phyloP scores from a whole-genome alignment of 2,113 vertebrate species.

The Origma solitaria region DNA sequence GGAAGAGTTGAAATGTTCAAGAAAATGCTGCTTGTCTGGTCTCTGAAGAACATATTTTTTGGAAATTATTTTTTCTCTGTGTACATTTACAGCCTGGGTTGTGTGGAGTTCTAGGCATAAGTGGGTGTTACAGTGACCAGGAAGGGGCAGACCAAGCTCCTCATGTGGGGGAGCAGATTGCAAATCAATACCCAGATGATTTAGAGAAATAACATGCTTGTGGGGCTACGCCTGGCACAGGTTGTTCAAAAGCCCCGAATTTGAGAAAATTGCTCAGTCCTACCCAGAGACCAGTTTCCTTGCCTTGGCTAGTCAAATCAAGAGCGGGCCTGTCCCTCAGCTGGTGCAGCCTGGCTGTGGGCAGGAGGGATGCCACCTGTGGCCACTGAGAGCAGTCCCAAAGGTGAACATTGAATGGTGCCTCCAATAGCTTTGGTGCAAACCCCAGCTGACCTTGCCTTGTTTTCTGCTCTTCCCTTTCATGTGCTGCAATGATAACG shows the following conservation, averaged over 20 bases:
- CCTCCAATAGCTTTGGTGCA: neutral
- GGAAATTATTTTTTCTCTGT: neutral
- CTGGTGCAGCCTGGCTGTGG: neutral
- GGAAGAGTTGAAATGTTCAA: neutral
- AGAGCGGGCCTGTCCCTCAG: fast-evolving
- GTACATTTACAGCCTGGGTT: neutral
- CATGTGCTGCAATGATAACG: neutral
- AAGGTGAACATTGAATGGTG: neutral
- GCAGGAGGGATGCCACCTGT: neutral
- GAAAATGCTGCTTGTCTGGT: neutral
- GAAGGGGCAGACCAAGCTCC: neutral
- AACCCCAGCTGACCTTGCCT: neutral
- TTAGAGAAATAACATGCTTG: neutral
- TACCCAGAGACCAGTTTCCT: neutral
- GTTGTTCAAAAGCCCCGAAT: neutral
- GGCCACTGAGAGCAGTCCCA: neutral
- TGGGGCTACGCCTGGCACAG: neutral
- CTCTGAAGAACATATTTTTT: neutral
- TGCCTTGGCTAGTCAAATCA: neutral
- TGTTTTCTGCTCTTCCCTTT: neutral
- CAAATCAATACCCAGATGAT: neutral
- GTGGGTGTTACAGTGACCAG: fast-evolving
- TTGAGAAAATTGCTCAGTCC: neutral
- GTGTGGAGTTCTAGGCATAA: neutral
- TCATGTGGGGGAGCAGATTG: neutral